Percentiles rank a stretch among this genome's conserved stretches.
Conservation (phyloP, 2,888 invertebrate genomes). For the Dasypolia templi region DNA sequence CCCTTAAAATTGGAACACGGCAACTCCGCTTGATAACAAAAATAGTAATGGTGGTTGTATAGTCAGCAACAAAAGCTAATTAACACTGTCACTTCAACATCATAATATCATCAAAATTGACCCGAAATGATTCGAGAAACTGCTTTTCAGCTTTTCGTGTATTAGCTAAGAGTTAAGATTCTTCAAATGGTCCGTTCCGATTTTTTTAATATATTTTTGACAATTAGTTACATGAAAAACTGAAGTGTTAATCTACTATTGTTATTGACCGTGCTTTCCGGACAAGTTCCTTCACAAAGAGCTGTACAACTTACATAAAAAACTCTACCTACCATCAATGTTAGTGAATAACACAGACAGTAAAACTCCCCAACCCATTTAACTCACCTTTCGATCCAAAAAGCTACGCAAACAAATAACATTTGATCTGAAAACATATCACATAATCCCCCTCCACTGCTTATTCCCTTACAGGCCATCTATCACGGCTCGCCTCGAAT, state of each 20-base stretch:
- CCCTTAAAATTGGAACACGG: not conserved
- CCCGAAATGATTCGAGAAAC: not conserved
- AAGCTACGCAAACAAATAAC: slow-evolving; percentile 32
- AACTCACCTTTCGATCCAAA: slow-evolving; percentile 1
- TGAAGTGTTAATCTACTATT: not conserved
- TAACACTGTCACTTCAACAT: too few species aligned
- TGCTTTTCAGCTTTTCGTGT: not conserved
- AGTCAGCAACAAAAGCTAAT: too few species aligned
- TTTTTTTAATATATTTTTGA: too few species aligned
- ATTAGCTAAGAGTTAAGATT: not conserved
- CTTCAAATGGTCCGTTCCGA: too few species aligned
- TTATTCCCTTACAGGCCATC: slow-evolving; percentile 50
- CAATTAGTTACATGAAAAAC: not conserved
- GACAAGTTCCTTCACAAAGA: not conserved
- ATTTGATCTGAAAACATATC: slow-evolving; percentile 48
- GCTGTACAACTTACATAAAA: not conserved
- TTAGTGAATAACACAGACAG: not conserved
- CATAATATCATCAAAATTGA: not conserved
- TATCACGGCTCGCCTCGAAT: slow-evolving; percentile 41
- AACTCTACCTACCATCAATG: not conserved
- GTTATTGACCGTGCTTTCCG: not conserved
- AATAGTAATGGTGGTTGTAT: not conserved
- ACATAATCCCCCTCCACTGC: slow-evolving; percentile 28
- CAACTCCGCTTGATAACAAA: not conserved
- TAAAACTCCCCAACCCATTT: slow-evolving; percentile 12